Conservation (phyloP, 2,113 vertebrate genomes). For the Phycodurus eques region DNA sequence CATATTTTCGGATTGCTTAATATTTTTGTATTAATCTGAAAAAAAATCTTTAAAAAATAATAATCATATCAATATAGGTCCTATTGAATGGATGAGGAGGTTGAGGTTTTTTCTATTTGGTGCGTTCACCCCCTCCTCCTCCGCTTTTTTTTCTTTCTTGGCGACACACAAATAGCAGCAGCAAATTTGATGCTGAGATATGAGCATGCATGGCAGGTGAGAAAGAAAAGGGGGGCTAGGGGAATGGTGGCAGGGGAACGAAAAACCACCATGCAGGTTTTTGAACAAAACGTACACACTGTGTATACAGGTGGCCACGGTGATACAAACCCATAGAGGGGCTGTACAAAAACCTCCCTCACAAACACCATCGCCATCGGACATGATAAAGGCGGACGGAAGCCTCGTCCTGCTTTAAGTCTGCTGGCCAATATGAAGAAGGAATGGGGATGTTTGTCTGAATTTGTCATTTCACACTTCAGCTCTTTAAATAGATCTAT, state of each 20-base stretch:
- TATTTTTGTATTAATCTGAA: too few relatives aligned
- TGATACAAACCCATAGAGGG: slow-evolving; percentile 76
- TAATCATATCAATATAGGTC: too few relatives aligned
- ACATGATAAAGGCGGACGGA: not conserved
- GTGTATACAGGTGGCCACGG: slow-evolving; percentile 86
- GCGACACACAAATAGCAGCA: slow-evolving; percentile 71
- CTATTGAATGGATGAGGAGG: not conserved
- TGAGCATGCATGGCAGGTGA: not conserved
- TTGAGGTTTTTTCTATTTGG: not conserved
- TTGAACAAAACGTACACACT: slow-evolving; percentile 80
- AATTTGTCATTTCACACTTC: too few relatives aligned
- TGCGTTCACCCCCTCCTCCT: not conserved
- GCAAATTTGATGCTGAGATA: slow-evolving; percentile 21
- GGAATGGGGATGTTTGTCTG: not conserved
- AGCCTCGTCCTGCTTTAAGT: not conserved
- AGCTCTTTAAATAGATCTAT: too few relatives aligned
- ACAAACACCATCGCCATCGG: not conserved
- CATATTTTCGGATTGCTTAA: too few relatives aligned
- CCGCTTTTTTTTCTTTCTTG: slow-evolving; percentile 40
- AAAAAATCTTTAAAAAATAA: too few relatives aligned
- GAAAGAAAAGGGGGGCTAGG: slow-evolving; percentile 41
- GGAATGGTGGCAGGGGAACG: slow-evolving; percentile 48
- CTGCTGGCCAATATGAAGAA: too few relatives aligned
- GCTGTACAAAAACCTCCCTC: slow-evolving; percentile 87
- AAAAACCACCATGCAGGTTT: slow-evolving; percentile 66